Base-by-base conservation (phyloP, 1,140 invertebrate species). In the Eciton burchellii region DNA sequence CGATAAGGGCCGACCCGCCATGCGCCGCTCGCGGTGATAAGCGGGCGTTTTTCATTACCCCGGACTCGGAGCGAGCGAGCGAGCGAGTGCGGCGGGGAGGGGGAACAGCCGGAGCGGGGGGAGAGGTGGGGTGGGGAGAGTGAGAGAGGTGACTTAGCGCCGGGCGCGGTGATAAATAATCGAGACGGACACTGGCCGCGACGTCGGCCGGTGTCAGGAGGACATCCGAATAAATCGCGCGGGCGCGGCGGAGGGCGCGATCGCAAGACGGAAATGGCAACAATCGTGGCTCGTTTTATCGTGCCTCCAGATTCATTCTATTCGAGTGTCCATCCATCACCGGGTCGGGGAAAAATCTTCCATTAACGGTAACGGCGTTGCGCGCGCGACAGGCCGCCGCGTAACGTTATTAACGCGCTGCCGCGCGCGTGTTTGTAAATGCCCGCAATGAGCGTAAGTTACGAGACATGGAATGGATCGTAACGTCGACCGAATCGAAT, bases 251-350 rank as follows among this genome's bases (percentile, higher is more conserved):
- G 59, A 73, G 9, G 62, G 35, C 72, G 43, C 35, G 63, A 79
- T 79, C 74, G 16, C 49, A 70, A 79, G 74, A 70, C 74, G 74
- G 63, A 79, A 79, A 79, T 56, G 47, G 74, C 68, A 79, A 79
- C 35, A 68, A 79, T 79, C 74, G 74, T n/a, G n/a, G n/a, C 43
- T n/a, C 63, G 63, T 79, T 79, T 76, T 47, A 52, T 65, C 9
- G 72, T 52, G 21, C 26, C 49, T 68, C 49, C 68, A 79, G 62
- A 79, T 79, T 79, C 49, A 79, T 68, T 79, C 74, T 68, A 56
- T 56, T 66, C 24, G 62, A 57, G 65, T 63, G 26, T 29, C 62
- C 35, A 77, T 77, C 35, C 74, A 54, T 79, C 49, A 56, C 52
- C 63, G 49, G n/a, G n/a, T 5, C 35, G 4, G 63, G n/a, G 74